Evolutionary conservation across 1,140 invertebrate genomes (phyloP).

Genomic region (Philopotamus ludificatus): DNA sequence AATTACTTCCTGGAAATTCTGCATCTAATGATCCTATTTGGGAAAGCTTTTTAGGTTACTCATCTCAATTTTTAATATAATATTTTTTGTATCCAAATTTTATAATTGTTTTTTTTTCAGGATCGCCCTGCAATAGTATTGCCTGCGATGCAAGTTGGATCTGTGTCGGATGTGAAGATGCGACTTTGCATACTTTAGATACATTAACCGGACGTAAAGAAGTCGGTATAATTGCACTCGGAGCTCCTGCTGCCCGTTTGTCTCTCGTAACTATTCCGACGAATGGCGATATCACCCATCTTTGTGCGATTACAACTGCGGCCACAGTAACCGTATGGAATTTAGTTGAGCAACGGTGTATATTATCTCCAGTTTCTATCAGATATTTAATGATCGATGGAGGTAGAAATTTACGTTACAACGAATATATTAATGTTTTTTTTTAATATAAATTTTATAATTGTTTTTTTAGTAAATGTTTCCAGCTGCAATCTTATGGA

Average conservation of each 20-base stretch:
- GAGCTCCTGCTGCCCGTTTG: slow-evolving; percentile 58
- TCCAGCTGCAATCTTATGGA: slow-evolving; percentile 60
- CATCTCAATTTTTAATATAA: too few species aligned
- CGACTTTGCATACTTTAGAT: slow-evolving; percentile 64
- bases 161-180: slow-evolving; percentile 65
- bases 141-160: slow-evolving; percentile 57
- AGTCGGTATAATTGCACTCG: slow-evolving; percentile 64
- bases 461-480: slow-evolving; percentile 55
- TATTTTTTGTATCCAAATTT: neutral
- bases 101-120: slow-evolving; percentile 43
- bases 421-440: slow-evolving; percentile 11
- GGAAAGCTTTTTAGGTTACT: slow-evolving; percentile 60
- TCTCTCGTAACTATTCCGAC: slow-evolving; percentile 42
- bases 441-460: neutral
- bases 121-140: slow-evolving; percentile 56
- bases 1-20: slow-evolving; percentile 56
- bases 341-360: slow-evolving; percentile 44
- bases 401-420: slow-evolving; percentile 43
- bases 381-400: slow-evolving; percentile 52
- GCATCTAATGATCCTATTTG: slow-evolving; percentile 56
- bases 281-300: slow-evolving; percentile 18
- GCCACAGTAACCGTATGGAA: slow-evolving; percentile 50
- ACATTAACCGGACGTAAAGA: slow-evolving; percentile 57
- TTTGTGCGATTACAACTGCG: slow-evolving; percentile 46
- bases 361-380: slow-evolving; percentile 50